phyloP scores from a whole-genome alignment of 2,797 vertebrate species.

The Anomalospiza imberbis region DNA sequence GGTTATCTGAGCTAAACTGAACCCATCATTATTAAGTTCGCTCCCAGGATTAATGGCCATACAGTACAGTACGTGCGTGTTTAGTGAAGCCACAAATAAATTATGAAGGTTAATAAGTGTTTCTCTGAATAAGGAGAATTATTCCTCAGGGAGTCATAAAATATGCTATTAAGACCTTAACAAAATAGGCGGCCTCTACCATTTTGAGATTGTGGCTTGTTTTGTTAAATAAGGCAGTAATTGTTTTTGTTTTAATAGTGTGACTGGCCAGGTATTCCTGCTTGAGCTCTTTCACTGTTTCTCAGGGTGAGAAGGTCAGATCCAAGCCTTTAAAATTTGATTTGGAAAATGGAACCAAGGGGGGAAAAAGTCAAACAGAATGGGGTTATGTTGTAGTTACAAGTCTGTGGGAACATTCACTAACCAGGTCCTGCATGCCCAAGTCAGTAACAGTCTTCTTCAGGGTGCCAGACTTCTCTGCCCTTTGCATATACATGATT shows the following conservation, averaged over 20 bases:
- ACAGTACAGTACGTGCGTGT: slow-evolving; percentile 41
- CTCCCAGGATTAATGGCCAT: slow-evolving; percentile 54
- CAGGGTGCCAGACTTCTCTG: neutral
- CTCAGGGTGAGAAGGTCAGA: slow-evolving; percentile 49
- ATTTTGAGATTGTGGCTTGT: slow-evolving; percentile 60
- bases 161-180: slow-evolving; percentile 55
- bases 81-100: slow-evolving; percentile 63
- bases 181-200: slow-evolving; percentile 50
- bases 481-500: neutral
- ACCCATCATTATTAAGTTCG: slow-evolving; percentile 60
- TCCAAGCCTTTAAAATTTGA: slow-evolving; percentile 61
- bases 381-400: neutral
- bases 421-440: neutral
- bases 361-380: neutral
- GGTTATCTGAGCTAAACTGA: slow-evolving; percentile 52
- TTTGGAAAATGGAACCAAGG: slow-evolving; percentile 54
- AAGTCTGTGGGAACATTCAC: neutral
- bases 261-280: slow-evolving; percentile 46
- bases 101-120: slow-evolving; percentile 60
- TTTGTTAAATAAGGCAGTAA: slow-evolving; percentile 66
- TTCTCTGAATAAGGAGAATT: slow-evolving; percentile 61
- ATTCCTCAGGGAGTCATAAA: slow-evolving; percentile 51
- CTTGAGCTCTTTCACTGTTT: slow-evolving; percentile 58
- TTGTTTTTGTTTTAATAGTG: slow-evolving; percentile 59
- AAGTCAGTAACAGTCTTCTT: neutral